A percentile compares a stretch with the other conserved stretches of the same genome.
These are phyloP conservation scores for Engraulis encrasicolus DNA, from an alignment of 2,113 vertebrate species.

Conservation along the genomic window DNA sequence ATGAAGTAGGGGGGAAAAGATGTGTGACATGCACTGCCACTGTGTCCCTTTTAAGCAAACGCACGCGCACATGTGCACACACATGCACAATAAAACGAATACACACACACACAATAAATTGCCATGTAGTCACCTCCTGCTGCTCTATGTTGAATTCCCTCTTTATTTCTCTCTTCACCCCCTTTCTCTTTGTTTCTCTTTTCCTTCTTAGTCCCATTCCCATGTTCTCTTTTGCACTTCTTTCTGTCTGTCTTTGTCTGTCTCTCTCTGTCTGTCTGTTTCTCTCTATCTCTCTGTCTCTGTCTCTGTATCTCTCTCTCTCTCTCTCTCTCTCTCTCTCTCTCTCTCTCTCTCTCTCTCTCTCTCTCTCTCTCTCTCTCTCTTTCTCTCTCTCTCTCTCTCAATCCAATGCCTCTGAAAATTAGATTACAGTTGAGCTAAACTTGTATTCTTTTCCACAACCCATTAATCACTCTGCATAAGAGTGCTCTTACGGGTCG, in stretches of 20 bases:
- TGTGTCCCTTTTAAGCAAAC: too few species aligned
- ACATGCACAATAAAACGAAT: too few species aligned
- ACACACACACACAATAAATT: slow-evolving; percentile 31
- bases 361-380: background rate
- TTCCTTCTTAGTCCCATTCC: too few species aligned
- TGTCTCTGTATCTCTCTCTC: too few species aligned
- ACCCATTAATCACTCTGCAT: background rate
- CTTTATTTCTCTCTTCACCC: background rate
- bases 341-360: background rate
- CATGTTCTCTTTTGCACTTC: too few species aligned
- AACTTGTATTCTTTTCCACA: background rate
- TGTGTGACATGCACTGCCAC: too few species aligned
- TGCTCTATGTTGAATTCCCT: too few species aligned
- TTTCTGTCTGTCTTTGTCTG: too few species aligned
- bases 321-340: background rate
- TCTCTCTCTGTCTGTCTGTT: too few species aligned
- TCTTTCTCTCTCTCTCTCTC: background rate
- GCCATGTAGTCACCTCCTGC: slow-evolving; percentile 24
- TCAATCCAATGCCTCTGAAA: background rate
- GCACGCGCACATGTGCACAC: too few species aligned
- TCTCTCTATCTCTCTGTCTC: too few species aligned
- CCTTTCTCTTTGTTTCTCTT: background rate
- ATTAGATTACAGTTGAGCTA: background rate
- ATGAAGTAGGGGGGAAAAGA: too few species aligned
- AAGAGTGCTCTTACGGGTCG: background rate